Percentiles rank a stretch among this genome's conserved stretches.
phyloP scores from a whole-genome alignment of 2,113 vertebrate species.

The Nesoenas mayeri region DNA sequence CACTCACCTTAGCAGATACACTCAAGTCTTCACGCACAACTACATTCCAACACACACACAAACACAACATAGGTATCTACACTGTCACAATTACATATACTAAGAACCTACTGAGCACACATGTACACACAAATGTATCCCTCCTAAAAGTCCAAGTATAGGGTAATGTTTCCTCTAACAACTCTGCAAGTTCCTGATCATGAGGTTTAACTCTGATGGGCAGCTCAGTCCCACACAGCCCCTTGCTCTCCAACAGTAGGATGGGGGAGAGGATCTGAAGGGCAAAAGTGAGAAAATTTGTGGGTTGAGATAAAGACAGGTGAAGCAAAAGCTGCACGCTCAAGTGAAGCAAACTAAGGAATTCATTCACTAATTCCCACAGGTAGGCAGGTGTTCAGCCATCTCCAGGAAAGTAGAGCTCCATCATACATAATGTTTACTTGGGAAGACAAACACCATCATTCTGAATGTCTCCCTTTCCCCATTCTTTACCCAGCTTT shows the following conservation, averaged over 20 bases:
- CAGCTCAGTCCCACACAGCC: neutral
- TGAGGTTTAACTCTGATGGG: neutral
- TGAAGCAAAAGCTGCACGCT: neutral
- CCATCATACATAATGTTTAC: accelerated
- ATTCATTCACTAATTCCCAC: neutral
- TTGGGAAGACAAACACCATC: neutral
- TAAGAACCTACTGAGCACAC: neutral
- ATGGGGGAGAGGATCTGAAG: neutral
- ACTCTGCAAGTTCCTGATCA: neutral
- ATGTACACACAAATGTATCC: neutral
- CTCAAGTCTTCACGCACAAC: neutral
- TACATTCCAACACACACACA: neutral
- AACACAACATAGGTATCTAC: neutral
- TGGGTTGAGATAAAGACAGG: neutral
- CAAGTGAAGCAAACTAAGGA: neutral
- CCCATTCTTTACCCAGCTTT: neutral
- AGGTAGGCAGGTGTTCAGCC: neutral
- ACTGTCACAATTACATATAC: neutral
- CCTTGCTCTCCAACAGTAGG: neutral
- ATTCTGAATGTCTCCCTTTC: neutral
- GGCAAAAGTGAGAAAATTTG: neutral
- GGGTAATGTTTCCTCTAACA: neutral
- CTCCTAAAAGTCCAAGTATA: neutral
- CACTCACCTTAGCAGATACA: neutral
- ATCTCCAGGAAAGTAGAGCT: neutral